phyloP scores from a whole-genome alignment of 1,140 invertebrate species.

The Bombyx mandarina region DNA sequence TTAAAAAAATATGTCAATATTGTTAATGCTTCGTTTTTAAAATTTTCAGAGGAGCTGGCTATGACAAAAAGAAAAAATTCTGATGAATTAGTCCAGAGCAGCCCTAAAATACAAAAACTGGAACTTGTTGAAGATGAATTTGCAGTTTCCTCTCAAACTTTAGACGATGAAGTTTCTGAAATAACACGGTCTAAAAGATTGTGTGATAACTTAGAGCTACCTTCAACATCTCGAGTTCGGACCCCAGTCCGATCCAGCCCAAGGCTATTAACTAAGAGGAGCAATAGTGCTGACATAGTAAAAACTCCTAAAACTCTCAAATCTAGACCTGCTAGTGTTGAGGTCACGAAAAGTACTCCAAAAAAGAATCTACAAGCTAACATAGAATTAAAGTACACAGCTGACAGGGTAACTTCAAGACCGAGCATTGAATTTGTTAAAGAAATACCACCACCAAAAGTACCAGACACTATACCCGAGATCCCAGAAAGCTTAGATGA shows the following conservation, averaged over 20 bases:
- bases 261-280: constrained; percentile 39
- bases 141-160: constrained; percentile 23
- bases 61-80: constrained; percentile 41
- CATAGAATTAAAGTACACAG: constrained; percentile 10
- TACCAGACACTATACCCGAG: constrained; percentile 41
- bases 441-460: constrained; percentile 33
- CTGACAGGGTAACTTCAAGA: constrained; percentile 25
- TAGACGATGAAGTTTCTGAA: constrained; percentile 56
- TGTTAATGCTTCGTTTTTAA: background rate
- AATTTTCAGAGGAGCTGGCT: constrained; percentile 14
- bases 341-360: constrained; percentile 43
- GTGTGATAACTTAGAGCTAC: constrained; percentile 27
- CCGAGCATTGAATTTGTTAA: constrained; percentile 40
- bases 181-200: constrained; percentile 39
- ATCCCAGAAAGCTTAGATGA: constrained; percentile 42
- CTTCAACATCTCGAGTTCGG: constrained; percentile 40
- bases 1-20: background rate
- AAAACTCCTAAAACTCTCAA: constrained; percentile 49
- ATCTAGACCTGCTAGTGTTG: constrained; percentile 46
- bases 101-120: constrained; percentile 1
- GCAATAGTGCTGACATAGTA: constrained; percentile 37
- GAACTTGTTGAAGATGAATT: background rate
- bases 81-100: constrained; percentile 28
- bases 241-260: constrained; percentile 29
- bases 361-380: constrained; percentile 16